A percentile compares a stretch with the other conserved stretches of the same genome.
phyloP scores from a whole-genome alignment of 1,140 invertebrate genomes.

The Drosophila sechellia region DNA sequence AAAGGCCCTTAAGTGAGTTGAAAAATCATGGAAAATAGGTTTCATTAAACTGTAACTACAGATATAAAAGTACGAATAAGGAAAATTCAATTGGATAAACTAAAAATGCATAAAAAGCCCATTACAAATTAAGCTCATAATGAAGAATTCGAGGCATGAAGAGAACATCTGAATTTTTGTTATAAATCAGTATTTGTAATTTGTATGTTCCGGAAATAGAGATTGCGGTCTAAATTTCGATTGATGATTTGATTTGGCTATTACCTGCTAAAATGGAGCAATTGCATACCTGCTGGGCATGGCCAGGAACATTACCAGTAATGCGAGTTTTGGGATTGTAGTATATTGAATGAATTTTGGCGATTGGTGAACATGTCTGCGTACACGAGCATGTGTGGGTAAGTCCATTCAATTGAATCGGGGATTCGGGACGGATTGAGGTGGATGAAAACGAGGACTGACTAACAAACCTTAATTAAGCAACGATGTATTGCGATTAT shows the following conservation, averaged over 20 bases:
- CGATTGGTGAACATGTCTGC: constrained; percentile 17
- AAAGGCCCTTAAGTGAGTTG: constrained; percentile 11
- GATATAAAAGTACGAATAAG: neutral
- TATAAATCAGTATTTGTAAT: too few relatives aligned
- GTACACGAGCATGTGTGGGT: constrained; percentile 1
- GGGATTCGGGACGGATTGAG: constrained; percentile 1
- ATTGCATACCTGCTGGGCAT: too few relatives aligned
- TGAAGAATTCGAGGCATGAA: neutral
- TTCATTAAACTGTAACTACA: constrained; percentile 32
- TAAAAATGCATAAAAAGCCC: too few relatives aligned
- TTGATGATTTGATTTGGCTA: too few relatives aligned
- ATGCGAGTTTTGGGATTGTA: too few relatives aligned
- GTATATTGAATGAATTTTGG: constrained; percentile 38
- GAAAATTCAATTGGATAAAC: too few relatives aligned
- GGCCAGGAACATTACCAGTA: too few relatives aligned
- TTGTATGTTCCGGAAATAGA: too few relatives aligned
- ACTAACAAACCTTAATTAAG: constrained; percentile 57
- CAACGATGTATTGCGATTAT: constrained; percentile 46
- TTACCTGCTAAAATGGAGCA: too few relatives aligned
- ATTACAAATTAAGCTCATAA: too few relatives aligned
- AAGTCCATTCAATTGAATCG: constrained; percentile 1
- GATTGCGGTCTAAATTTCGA: too few relatives aligned
- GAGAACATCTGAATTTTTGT: neutral
- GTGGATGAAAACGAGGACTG: neutral
- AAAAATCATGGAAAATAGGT: constrained; percentile 41